Evolutionary conservation across 2,797 vertebrate species (phyloP), one percentile per base, ranked within the genome.

Genomic region (Gymnoscopelus microlampas): DNA sequence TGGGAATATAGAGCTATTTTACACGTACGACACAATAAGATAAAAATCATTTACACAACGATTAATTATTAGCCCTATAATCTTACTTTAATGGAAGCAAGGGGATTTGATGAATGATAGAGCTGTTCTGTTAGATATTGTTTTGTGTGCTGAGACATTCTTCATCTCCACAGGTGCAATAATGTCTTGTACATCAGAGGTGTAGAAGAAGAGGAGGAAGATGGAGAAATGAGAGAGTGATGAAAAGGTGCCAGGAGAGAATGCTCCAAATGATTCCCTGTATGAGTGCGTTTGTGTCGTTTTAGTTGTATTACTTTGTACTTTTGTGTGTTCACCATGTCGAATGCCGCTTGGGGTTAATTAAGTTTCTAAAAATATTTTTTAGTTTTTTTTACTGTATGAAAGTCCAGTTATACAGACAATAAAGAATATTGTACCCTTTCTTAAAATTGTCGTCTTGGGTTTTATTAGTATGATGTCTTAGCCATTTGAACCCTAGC

Each of bases 161-260:
- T 85, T 63, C 2, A 0, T 55, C 2, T 29, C 85, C 84, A 24
- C 93, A 99, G 97, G 82, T 99, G 97, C 89, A 99, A 99, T 93
- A 99, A 99, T 64, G 97, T 99, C 72, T 91, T 99, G 87, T 99
- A 99, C 93, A 99, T 99, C 90, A 92, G 97, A 91, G 98, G 98
- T 24, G 98, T 99, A 70, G 98, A 99, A 92, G 98, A 99, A 80
- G 98, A 99, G 63, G 97, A 99, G 82, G 98, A 99, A 90, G 98
- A 99, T 59, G 98, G 98, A 75, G 98, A 99, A 87, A 99, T 99
- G 98, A 96, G 97, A 91, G 98, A 99, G 92, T 99, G 95, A 94
- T 62, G 75, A 48, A 62, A 0, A 0, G 35, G 10, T 59, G 71
- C 10, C 14, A 69, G 68, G 24, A 64, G 54, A 59, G 62, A 72